These are phyloP conservation scores for Nerophis lumbriciformis DNA, from an alignment of 2,113 vertebrate genomes.

Conservation along the genomic window DNA sequence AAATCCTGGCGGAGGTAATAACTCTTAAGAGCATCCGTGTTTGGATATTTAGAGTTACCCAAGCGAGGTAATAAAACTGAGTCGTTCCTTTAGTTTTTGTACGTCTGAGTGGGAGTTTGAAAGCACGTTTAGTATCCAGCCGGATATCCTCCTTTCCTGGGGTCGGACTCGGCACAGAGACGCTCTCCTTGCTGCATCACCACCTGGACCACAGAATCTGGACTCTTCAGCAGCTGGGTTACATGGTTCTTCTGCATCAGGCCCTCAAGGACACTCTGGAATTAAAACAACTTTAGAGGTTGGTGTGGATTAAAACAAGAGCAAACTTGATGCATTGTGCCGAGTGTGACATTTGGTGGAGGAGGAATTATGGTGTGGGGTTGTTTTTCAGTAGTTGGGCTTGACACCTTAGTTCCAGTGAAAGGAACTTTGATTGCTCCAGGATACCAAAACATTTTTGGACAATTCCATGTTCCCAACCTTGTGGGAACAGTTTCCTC, in stretches of 20 bases:
- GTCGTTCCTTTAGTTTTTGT: constrained; percentile 16
- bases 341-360: too few relatives aligned
- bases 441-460: too few relatives aligned
- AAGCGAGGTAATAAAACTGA: constrained; percentile 29
- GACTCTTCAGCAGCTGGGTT: constrained; percentile 52
- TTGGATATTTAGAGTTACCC: constrained; percentile 17
- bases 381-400: too few relatives aligned
- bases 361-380: too few relatives aligned
- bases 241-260: constrained; percentile 71
- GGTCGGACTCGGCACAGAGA: constrained; percentile 56
- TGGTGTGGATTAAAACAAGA: too few relatives aligned
- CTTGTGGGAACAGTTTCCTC: too few relatives aligned
- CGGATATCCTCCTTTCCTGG: constrained; percentile 72
- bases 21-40: constrained; percentile 30
- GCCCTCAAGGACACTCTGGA: constrained; percentile 66
- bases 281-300: background rate
- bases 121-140: constrained; percentile 69
- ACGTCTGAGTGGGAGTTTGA: constrained; percentile 4
- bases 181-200: constrained; percentile 54
- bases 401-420: too few relatives aligned
- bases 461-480: too few relatives aligned
- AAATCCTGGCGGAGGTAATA: background rate
- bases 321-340: too few relatives aligned
- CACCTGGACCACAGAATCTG: constrained; percentile 69
- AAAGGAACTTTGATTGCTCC: too few relatives aligned